phyloP scores from a whole-genome alignment of 2,797 vertebrate species.

The Intellagama lesueurii region DNA sequence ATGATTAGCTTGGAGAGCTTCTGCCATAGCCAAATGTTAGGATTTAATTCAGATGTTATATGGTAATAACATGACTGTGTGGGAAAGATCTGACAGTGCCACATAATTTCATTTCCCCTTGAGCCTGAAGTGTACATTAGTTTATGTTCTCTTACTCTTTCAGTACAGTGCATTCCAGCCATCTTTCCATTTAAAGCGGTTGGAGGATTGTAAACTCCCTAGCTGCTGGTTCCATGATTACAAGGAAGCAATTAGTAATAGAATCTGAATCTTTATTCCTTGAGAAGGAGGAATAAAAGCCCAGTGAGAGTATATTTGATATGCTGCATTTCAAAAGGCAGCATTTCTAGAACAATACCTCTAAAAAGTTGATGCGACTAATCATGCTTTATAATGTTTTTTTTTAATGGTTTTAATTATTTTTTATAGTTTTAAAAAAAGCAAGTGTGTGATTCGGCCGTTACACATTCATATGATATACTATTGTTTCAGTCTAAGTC shows the following conservation, averaged over 20 bases:
- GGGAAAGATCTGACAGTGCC: constrained; percentile 44
- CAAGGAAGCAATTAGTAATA: constrained; percentile 66
- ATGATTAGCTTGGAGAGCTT: constrained; percentile 28
- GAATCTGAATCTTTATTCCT: constrained; percentile 66
- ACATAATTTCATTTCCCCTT: constrained; percentile 41
- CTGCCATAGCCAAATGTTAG: neutral
- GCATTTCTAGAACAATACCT: constrained; percentile 42
- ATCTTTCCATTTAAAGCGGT: constrained; percentile 44
- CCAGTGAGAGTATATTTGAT: constrained; percentile 48
- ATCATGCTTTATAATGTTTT: neutral
- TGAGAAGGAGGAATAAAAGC: constrained; percentile 59
- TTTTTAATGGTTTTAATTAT: neutral
- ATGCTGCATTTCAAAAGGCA: constrained; percentile 46
- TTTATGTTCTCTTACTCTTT: constrained; percentile 52
- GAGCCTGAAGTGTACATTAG: neutral
- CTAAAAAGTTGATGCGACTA: constrained; percentile 11
- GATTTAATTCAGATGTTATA: constrained; percentile 23
- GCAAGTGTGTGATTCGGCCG: neutral
- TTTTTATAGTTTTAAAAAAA: constrained; percentile 12
- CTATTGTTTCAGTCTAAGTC: neutral
- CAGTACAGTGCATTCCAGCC: constrained; percentile 39
- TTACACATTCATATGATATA: neutral
- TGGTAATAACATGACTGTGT: constrained; percentile 41
- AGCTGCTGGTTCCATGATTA: constrained; percentile 64
- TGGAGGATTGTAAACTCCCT: constrained; percentile 51